Conservation (phyloP, 2,797 vertebrate species). For the Enteromius paludinosus region DNA sequence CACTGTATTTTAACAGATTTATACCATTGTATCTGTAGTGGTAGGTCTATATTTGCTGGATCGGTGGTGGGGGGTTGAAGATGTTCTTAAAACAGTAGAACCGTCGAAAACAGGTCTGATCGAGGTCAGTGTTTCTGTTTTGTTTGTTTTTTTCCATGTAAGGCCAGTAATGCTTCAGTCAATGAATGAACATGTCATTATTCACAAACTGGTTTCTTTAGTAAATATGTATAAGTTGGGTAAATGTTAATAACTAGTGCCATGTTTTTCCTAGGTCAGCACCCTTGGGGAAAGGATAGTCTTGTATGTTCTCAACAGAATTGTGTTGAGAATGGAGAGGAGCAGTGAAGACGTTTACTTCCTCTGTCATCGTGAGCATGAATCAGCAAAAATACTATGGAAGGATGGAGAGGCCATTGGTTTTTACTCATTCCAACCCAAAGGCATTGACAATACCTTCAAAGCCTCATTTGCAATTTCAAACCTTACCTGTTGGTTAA, state of each 20-base stretch:
- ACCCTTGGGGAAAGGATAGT: constrained; percentile 87
- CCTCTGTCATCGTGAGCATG: constrained; percentile 84
- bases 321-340: constrained; percentile 90
- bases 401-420: constrained; percentile 87
- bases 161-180: background rate
- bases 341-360: constrained; percentile 81
- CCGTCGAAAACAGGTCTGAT: constrained; percentile 79
- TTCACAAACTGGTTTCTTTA: background rate
- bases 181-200: background rate
- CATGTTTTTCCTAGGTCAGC: constrained; percentile 76
- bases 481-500: constrained; percentile 6
- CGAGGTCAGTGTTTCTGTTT: constrained; percentile 70
- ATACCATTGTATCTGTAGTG: constrained; percentile 64
- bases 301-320: constrained; percentile 88
- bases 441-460: constrained; percentile 73
- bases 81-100: constrained; percentile 83
- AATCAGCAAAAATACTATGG: constrained; percentile 90
- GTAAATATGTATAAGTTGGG: background rate
- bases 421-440: constrained; percentile 90
- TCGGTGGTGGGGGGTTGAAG: constrained; percentile 87
- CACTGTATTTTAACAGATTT: background rate
- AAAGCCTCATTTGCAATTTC: background rate
- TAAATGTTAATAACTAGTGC: background rate
- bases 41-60: constrained; percentile 86
- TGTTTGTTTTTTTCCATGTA: background rate